Evolutionary conservation across 2,113 vertebrate species (phyloP).

Genomic region (Rhea americana): DNA sequence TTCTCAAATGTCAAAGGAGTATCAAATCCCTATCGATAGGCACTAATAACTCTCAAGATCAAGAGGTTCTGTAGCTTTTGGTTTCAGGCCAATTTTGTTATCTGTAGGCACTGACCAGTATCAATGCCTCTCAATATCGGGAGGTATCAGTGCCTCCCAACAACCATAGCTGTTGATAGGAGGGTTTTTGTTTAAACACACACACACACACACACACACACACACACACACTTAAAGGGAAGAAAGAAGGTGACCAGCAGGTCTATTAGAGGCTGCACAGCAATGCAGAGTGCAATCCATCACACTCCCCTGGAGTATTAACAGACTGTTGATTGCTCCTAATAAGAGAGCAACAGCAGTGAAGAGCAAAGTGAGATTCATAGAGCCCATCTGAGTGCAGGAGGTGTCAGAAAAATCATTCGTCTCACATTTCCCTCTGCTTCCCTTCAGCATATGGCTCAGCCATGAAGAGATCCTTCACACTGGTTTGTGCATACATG

Average conservation of each 20-base stretch:
- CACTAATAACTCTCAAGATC: background rate
- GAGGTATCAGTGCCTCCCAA: background rate
- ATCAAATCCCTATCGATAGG: background rate
- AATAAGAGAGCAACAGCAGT: background rate
- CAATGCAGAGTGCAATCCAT: background rate
- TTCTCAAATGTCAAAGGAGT: no score
- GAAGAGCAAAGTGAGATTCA: background rate
- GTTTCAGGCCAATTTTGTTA: background rate
- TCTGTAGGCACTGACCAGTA: background rate
- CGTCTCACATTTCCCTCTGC: background rate
- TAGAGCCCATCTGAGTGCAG: background rate
- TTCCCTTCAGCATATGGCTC: background rate
- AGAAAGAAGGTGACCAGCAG: background rate
- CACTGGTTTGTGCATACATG: rapidly evolving
- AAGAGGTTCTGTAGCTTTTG: background rate
- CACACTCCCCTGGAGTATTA: rapidly evolving
- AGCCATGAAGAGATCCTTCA: rapidly evolving
- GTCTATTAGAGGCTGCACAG: background rate
- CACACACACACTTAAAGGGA: background rate
- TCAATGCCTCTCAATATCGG: no score
- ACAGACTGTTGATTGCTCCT: background rate
- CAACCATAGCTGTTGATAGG: background rate
- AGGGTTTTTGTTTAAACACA: background rate
- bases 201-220: background rate
- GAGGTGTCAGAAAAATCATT: constrained; percentile 1